phyloP scores from a whole-genome alignment of 2,797 vertebrate genomes.

The Micropoecilia bifurca region DNA sequence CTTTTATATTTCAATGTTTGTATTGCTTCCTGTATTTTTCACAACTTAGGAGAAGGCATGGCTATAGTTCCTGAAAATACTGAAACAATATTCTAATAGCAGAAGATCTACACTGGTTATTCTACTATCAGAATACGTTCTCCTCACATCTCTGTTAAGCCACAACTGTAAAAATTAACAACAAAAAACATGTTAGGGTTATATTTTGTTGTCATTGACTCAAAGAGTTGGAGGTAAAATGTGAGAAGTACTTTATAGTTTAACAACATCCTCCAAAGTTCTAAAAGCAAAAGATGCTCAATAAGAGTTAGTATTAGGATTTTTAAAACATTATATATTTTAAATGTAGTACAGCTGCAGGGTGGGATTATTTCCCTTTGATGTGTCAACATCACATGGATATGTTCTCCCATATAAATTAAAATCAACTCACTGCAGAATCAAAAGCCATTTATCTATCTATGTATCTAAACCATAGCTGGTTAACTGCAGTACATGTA shows the following conservation, averaged over 20 bases:
- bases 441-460: neutral
- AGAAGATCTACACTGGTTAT: conserved; percentile 58
- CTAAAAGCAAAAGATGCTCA: neutral
- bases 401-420: neutral
- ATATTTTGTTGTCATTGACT: neutral
- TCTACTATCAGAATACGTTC: conserved; percentile 55
- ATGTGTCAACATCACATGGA: neutral
- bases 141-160: conserved; percentile 33
- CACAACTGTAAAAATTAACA: neutral
- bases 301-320: neutral
- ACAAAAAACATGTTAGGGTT: neutral
- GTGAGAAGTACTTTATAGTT: neutral
- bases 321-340: neutral
- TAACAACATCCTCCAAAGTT: neutral
- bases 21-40: conserved; percentile 42
- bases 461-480: neutral
- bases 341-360: neutral
- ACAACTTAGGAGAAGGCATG: conserved; percentile 38
- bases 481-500: neutral
- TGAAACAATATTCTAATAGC: conserved; percentile 55
- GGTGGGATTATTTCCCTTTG: neutral
- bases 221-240: neutral
- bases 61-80: conserved; percentile 44
- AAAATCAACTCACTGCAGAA: neutral
- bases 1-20: conserved; percentile 21